These are phyloP conservation scores for Madoqua kirkii DNA, from an alignment of 2,113 vertebrate genomes.

Conservation along the genomic window DNA sequence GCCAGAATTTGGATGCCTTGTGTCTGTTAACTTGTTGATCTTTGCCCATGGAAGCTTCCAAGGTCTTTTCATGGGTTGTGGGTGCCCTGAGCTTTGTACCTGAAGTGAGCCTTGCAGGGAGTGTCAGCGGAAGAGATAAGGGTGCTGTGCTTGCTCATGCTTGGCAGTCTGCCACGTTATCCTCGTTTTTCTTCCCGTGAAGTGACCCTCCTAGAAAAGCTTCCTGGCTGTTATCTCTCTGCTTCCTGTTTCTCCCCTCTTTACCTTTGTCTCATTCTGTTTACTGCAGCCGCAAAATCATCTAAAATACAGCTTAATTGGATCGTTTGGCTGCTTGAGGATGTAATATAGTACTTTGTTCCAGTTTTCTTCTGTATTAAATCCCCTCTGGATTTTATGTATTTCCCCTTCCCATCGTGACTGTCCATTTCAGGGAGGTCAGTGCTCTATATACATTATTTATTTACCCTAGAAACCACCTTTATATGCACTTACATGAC, in stretches of 20 bases:
- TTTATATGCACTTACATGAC: not conserved
- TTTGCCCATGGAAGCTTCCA: not conserved
- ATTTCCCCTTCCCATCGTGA: not conserved
- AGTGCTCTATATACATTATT: accelerated
- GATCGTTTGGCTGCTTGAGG: not conserved
- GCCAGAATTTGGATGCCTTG: not conserved
- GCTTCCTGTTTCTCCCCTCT: not conserved
- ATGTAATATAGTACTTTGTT: not conserved
- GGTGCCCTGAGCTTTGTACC: not conserved
- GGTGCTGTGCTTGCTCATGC: not conserved
- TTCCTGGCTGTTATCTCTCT: not conserved
- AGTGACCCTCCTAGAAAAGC: not conserved
- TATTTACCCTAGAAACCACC: not conserved
- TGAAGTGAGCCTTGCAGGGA: not conserved
- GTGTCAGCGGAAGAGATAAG: not conserved
- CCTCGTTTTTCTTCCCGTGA: not conserved
- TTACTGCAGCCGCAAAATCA: not conserved
- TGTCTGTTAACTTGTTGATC: not conserved
- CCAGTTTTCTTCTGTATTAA: not conserved
- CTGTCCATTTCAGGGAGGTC: not conserved
- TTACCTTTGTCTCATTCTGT: not conserved
- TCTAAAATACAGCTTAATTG: not conserved
- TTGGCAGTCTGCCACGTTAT: not conserved
- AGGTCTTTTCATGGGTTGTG: not conserved
- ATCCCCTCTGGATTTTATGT: not conserved